phyloP scores from a whole-genome alignment of 2,888 invertebrate species.

The Campopleginae sp. region DNA sequence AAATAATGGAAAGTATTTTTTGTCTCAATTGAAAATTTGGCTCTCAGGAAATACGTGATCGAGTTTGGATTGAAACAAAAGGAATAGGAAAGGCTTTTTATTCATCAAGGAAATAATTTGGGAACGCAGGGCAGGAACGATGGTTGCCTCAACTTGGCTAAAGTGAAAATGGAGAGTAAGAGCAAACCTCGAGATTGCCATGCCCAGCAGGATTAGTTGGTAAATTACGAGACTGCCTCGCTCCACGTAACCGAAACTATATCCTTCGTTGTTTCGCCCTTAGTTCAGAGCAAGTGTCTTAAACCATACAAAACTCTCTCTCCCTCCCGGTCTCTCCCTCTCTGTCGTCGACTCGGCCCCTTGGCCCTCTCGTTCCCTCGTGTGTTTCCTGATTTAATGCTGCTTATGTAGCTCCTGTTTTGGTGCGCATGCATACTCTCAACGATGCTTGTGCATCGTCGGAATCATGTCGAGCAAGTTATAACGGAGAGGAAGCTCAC shows the following conservation, averaged over 20 bases:
- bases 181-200: slow-evolving; percentile 9
- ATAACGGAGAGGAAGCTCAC: slow-evolving; percentile 3
- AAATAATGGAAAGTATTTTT: background rate
- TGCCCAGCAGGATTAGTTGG: slow-evolving; percentile 33
- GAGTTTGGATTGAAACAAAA: background rate
- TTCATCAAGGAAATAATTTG: background rate
- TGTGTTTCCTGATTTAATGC: slow-evolving; percentile 45
- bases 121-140: background rate
- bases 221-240: slow-evolving; percentile 38
- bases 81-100: too few species aligned
- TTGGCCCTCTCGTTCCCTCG: slow-evolving; percentile 12
- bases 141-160: background rate
- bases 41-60: background rate
- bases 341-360: too few species aligned
- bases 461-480: slow-evolving; percentile 15
- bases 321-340: slow-evolving; percentile 8
- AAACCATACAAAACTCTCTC: slow-evolving; percentile 33
- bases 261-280: slow-evolving; percentile 31
- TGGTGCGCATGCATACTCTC: slow-evolving; percentile 22
- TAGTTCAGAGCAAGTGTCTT: slow-evolving; percentile 50
- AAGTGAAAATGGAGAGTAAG: background rate
- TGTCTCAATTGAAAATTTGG: background rate
- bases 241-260: slow-evolving; percentile 22
- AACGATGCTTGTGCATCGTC: slow-evolving; percentile 11
- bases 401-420: slow-evolving; percentile 22